A percentile compares a stretch with the other conserved stretches of the same genome.
Conservation (phyloP, 2,888 invertebrate genomes). For the Zeuzera pyrina region DNA sequence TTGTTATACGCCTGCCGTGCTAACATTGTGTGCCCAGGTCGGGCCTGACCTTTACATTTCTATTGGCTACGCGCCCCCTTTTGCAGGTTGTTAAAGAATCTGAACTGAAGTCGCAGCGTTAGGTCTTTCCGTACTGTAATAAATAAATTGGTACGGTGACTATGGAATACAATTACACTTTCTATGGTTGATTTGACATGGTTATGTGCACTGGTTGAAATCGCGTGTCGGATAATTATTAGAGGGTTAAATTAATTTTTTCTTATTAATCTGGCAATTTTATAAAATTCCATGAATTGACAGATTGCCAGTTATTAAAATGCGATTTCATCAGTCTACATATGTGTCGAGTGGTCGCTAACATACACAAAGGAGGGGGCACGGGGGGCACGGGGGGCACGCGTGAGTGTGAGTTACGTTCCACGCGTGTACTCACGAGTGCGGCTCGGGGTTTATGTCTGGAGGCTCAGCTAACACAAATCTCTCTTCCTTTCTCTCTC, state of each 20-base stretch:
- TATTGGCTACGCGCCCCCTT: slow-evolving; percentile 91
- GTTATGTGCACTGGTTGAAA: not conserved
- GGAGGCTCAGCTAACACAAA: slow-evolving; percentile 47
- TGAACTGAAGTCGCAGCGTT: slow-evolving; percentile 95
- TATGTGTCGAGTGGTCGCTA: no score
- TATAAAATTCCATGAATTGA: no score
- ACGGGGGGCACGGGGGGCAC: slow-evolving; percentile 25
- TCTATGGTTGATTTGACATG: not conserved
- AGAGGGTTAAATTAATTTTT: not conserved
- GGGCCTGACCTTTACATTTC: slow-evolving; percentile 56
- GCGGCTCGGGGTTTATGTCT: slow-evolving; percentile 59
- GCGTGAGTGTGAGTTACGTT: slow-evolving; percentile 37
- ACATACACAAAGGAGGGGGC: no score
- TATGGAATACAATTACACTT: slow-evolving; percentile 1
- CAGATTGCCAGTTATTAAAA: no score
- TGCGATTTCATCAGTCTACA: no score
- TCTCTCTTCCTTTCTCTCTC: slow-evolving; percentile 18
- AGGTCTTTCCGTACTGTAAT: slow-evolving; percentile 96
- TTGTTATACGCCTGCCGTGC: slow-evolving; percentile 60
- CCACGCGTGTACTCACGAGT: slow-evolving; percentile 63
- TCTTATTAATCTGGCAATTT: no score
- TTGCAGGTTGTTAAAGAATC: slow-evolving; percentile 94
- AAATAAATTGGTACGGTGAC: slow-evolving; percentile 65
- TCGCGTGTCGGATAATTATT: not conserved
- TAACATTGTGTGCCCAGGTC: slow-evolving; percentile 37